phyloP scores from a whole-genome alignment of 1,140 invertebrate genomes.

The Eueides isabella region DNA sequence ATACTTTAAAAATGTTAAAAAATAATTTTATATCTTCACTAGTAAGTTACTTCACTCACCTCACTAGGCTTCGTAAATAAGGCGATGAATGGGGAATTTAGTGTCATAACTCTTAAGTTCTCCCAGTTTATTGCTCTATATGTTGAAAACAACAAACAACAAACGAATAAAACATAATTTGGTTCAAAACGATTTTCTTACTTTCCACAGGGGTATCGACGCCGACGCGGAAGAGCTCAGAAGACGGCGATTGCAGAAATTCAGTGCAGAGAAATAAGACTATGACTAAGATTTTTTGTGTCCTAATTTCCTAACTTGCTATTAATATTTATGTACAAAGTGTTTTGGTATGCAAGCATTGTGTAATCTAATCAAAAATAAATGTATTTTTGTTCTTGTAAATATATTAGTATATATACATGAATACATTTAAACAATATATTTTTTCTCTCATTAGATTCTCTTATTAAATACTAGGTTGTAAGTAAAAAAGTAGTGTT shows the following conservation, averaged over 20 bases:
- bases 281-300: conserved; percentile 49
- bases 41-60: too few relatives aligned
- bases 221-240: conserved; percentile 83
- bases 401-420: conserved; percentile 78
- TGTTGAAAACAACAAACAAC: too few relatives aligned
- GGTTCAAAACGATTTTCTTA: too few relatives aligned
- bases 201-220: conserved; percentile 36
- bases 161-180: too few relatives aligned
- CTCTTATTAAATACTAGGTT: conserved; percentile 39
- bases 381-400: conserved; percentile 81
- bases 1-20: too few relatives aligned
- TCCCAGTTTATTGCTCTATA: too few relatives aligned
- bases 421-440: conserved; percentile 73
- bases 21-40: too few relatives aligned
- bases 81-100: too few relatives aligned
- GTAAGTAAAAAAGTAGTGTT: conserved; percentile 35
- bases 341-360: conserved; percentile 75
- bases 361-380: conserved; percentile 74
- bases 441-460: conserved; percentile 57
- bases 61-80: too few relatives aligned
- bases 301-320: conserved; percentile 62
- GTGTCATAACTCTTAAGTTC: too few relatives aligned
- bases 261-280: conserved; percentile 80
- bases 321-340: conserved; percentile 75
- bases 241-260: conserved; percentile 88